These are phyloP conservation scores for Daktulosphaira vitifoliae DNA, from an alignment of 1,140 invertebrate species.

Conservation along the genomic window DNA sequence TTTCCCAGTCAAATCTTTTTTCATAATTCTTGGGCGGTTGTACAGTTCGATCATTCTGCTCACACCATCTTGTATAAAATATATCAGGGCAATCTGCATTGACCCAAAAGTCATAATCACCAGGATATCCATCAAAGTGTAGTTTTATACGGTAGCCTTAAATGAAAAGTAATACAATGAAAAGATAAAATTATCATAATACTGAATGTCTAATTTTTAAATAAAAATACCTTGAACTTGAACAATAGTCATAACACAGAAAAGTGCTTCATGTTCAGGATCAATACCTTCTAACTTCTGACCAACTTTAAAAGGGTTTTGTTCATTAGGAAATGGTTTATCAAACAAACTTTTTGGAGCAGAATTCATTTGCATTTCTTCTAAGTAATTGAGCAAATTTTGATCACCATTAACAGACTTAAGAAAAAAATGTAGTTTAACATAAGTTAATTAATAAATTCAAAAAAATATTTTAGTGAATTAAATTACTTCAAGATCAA, in stretches of 20 bases:
- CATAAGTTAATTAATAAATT: not conserved
- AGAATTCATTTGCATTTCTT: constrained; percentile 3
- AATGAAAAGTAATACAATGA: constrained; percentile 2
- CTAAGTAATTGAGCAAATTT: not conserved
- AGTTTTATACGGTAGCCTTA: constrained; percentile 72
- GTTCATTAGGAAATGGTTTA: not conserved
- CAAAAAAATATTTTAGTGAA: too few relatives aligned
- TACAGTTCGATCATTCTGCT: constrained; percentile 63
- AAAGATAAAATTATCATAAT: constrained; percentile 38
- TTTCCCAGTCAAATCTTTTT: constrained; percentile 71
- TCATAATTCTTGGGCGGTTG: constrained; percentile 65
- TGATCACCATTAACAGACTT: not conserved
- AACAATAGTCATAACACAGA: constrained; percentile 77
- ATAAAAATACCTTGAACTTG: constrained; percentile 61
- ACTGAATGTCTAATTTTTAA: not conserved
- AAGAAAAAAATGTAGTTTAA: not conserved
- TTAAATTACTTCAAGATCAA: constrained; percentile 2
- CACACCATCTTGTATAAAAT: constrained; percentile 89
- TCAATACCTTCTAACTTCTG: constrained; percentile 93
- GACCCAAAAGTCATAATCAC: constrained; percentile 87
- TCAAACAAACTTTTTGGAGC: constrained; percentile 12
- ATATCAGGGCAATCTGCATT: constrained; percentile 85
- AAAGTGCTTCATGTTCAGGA: constrained; percentile 77
- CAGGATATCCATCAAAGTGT: constrained; percentile 86
- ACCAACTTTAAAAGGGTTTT: constrained; percentile 66